phyloP scores from a whole-genome alignment of 2,113 vertebrate genomes.

The Potamarius usumacintae region DNA sequence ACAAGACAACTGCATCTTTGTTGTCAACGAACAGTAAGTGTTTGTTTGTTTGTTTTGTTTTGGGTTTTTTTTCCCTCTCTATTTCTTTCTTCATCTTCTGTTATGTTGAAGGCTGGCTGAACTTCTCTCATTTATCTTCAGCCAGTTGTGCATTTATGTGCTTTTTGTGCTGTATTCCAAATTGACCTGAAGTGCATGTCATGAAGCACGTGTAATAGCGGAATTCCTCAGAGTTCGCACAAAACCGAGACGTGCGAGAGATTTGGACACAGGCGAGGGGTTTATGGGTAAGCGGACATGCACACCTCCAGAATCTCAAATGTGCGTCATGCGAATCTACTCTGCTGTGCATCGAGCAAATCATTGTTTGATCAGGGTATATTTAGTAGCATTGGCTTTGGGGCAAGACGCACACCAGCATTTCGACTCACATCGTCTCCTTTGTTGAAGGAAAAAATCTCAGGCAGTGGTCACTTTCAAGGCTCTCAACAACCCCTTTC shows the following conservation, averaged over 20 bases:
- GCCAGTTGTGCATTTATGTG: too few species aligned
- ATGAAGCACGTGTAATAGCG: too few species aligned
- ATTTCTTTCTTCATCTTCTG: too few species aligned
- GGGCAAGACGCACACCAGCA: neutral
- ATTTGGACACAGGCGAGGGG: neutral
- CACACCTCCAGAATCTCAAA: neutral
- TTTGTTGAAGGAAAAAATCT: too few species aligned
- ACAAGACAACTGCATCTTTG: slow-evolving; percentile 98
- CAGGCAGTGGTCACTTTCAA: neutral
- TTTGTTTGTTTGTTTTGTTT: slow-evolving; percentile 28
- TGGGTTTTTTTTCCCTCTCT: too few species aligned
- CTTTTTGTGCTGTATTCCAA: too few species aligned
- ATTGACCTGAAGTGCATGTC: too few species aligned
- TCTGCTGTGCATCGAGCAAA: neutral
- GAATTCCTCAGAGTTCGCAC: too few species aligned
- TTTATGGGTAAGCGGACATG: neutral
- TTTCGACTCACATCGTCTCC: neutral
- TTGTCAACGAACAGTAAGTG: slow-evolving; percentile 97
- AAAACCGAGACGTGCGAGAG: too few species aligned
- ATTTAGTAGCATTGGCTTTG: neutral
- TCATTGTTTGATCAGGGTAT: neutral
- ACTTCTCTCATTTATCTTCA: too few species aligned
- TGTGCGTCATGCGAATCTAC: neutral
- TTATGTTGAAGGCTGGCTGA: too few species aligned
- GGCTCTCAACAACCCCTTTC: too few species aligned